These are phyloP conservation scores for Zapornia atra DNA, from an alignment of 2,113 vertebrate species.

Conservation along the genomic window DNA sequence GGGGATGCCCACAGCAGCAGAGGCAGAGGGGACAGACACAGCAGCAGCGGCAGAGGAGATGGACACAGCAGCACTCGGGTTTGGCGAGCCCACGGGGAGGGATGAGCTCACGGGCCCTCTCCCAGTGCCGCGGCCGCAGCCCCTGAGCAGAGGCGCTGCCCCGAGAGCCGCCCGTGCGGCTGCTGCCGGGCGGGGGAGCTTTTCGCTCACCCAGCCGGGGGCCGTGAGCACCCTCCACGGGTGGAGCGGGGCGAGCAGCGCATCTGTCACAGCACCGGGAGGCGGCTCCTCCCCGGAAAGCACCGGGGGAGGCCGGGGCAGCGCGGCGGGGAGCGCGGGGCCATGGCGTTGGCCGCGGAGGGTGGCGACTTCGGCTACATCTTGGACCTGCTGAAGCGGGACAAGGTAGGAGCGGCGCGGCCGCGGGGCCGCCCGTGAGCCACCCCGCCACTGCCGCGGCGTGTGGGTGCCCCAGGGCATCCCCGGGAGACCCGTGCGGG, in stretches of 20 bases:
- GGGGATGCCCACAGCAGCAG: too few species aligned
- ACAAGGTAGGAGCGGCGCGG: constrained; percentile 79
- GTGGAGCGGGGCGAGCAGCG: background rate
- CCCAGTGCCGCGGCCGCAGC: rapidly evolving
- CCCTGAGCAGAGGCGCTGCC: rapidly evolving
- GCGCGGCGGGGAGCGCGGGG: background rate
- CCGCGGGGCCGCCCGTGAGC: too few species aligned
- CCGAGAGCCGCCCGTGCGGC: rapidly evolving
- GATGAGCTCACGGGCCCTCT: rapidly evolving
- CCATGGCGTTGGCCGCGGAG: constrained; percentile 82
- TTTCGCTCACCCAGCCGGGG: rapidly evolving
- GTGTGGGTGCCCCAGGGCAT: background rate
- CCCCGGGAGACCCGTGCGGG: rapidly evolving
- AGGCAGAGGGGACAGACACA: too few species aligned
- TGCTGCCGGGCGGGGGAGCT: too few species aligned
- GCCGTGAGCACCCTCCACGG: background rate
- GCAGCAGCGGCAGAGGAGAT: rapidly evolving
- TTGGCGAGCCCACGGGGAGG: rapidly evolving
- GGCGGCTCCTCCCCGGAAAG: background rate
- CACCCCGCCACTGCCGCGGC: background rate
- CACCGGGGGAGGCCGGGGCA: rapidly evolving
- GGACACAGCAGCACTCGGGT: rapidly evolving
- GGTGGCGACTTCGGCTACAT: constrained; percentile 85
- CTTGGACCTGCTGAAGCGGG: constrained; percentile 84
- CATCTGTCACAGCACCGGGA: rapidly evolving